Evolutionary conservation across 2,113 vertebrate species (phyloP), one percentile per base, ranked within the genome.

Genomic region (Oncorhynchus mykiss): DNA sequence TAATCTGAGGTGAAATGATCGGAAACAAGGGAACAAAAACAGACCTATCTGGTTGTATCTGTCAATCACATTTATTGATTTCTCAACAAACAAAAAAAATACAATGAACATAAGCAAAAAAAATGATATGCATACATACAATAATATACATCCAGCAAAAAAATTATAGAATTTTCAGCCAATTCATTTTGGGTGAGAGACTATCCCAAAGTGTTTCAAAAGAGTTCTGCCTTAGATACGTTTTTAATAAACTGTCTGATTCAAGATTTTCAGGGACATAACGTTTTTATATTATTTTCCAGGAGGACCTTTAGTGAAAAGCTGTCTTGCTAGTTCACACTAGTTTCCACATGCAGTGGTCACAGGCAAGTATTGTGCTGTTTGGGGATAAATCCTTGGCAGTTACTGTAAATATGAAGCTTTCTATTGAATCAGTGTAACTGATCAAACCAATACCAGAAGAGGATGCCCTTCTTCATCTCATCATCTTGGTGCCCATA

Each of bases 21-120:
- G 1, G 18, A 22, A 22, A 60, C 31, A 6, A 39, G 51, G 27
- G 51, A 31, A 59, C 16, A n/a, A 59, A 60, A 14, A 45, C 8
- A 45, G 12, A 31, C 16, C 20, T 5, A 29, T 25, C 16, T 7
- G 5, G 22, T n/a, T 71, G 22, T 72, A 88, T 88, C 84, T 87
- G 82, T 91, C 90, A 89, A 45, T 90, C 65, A 91, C 82, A 87
- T 91, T 91, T 91, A 92, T 93, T 91, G 79, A 87, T 90, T 89
- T 90, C 73, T 90, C 90, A 90, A 25, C 1, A 25, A 90, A 25
- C 1, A 25, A 25, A 25, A 25, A 25, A 25, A 25, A 25, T 25
- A 90, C 87, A 87, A 79, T 91, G 90, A 90, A 92, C 87, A 92
- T 91, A 81, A 93, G 90, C 90, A 91, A 91, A 9, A 5, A 39